Evolutionary conservation across 2,797 vertebrate genomes (phyloP), one percentile per base, ranked within the genome.

Genomic region (Oryzias dopingdopingensis): DNA sequence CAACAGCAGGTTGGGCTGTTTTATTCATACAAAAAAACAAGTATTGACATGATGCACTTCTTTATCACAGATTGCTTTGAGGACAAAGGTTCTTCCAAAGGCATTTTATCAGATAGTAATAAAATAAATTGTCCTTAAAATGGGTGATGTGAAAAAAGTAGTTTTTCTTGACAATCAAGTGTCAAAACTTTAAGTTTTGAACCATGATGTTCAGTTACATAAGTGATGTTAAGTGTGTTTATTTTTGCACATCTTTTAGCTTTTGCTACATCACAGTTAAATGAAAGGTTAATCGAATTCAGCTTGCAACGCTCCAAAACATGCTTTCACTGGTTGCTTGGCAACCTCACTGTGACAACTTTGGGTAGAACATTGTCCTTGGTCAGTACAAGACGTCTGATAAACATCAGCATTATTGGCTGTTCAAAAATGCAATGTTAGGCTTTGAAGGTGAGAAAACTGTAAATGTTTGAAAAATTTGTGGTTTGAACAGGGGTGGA

Each of bases 1-100:
- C 52, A 81, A 48, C 52, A 76, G 63, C 41, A 51, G 49, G 55
- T 51, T 71, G n/a, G 81, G 67, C 26, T 23, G 43, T 67, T 74
- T 32, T 57, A 60, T 15, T 79, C 71, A 77, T 41, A 74, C 70
- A 59, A 56, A 58, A 75, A 70, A 50, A 59, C 78, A 52, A 56
- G 48, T 65, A 48, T 15, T 52, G 32, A 68, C 20, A 70, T 26
- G 42, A 14, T 46, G 42, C 22, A 43, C 45, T 18, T 70, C 22
- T 69, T 67, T 5, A 47, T 45, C 43, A 45, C 26, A 59, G n/a
- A 61, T 16, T 5, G 20, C 56, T 4, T 7, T 18, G 29, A 32
- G 29, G 8, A 32, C 29, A 32, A 32, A 32, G 12, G 29, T 32
- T 32, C 29, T 32, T 32, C 4, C 29, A 32, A 32, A 12, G 8